phyloP scores from a whole-genome alignment of 2,113 vertebrate species.

The Myrmecophaga tridactyla region DNA sequence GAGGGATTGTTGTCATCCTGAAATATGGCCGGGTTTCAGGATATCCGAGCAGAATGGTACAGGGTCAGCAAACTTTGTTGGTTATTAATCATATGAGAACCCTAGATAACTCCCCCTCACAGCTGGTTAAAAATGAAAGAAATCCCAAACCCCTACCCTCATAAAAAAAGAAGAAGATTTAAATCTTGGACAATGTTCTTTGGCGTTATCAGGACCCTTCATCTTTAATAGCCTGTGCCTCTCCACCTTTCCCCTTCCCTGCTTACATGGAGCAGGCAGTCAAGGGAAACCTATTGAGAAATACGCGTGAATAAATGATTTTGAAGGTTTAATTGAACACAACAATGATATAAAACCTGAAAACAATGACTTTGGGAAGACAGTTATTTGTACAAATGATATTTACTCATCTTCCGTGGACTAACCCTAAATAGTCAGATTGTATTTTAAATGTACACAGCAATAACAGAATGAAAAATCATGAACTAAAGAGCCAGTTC shows the following conservation, averaged over 20 bases:
- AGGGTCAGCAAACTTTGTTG: neutral
- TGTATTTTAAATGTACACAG: neutral
- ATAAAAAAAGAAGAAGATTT: too few relatives aligned
- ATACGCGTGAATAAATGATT: neutral
- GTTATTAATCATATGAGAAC: neutral
- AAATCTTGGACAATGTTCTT: neutral
- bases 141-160: too few relatives aligned
- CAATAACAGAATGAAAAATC: neutral
- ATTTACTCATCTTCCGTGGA: neutral
- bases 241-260: neutral
- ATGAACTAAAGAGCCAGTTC: neutral
- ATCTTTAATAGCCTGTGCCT: neutral
- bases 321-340: neutral
- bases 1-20: too few relatives aligned
- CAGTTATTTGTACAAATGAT: neutral
- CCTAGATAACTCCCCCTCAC: neutral
- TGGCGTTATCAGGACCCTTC: neutral
- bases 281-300: neutral
- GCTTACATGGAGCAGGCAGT: neutral
- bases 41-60: neutral
- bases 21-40: neutral
- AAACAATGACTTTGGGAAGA: neutral
- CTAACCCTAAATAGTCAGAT: neutral
- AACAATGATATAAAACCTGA: neutral
- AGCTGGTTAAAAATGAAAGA: neutral